Percentiles rank a stretch among this genome's conserved stretches.
Evolutionary conservation across 37 sponge, comb jelly and placozoan species (phyloP).

Genomic region (Aphrocallistes beatrix): DNA sequence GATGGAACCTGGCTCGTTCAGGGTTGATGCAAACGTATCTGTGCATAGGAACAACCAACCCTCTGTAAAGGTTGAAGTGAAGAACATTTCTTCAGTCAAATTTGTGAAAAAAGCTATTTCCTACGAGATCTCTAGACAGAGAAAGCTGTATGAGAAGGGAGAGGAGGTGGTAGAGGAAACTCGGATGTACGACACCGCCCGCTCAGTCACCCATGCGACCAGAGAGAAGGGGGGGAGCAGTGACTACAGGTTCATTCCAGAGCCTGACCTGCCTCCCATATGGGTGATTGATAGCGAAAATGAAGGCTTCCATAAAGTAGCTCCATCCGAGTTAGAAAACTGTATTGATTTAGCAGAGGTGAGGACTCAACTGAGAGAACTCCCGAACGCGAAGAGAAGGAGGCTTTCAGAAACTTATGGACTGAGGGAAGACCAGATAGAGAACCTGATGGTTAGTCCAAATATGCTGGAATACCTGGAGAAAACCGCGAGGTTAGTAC

Average conservation of each 20-base stretch:
- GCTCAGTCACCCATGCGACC: conserved; percentile 24
- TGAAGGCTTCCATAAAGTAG: not conserved
- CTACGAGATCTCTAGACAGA: conserved; percentile 45
- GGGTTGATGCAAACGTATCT: conserved; percentile 63
- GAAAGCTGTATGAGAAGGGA: conserved; percentile 28
- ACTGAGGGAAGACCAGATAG: not conserved
- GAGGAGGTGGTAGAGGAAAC: conserved; percentile 33
- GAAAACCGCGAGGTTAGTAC: not conserved
- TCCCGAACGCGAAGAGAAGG: not conserved
- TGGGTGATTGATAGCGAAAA: not conserved
- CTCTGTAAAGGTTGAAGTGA: conserved; percentile 40
- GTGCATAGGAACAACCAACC: conserved; percentile 17
- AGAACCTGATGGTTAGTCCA: not conserved
- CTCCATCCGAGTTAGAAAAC: not conserved
- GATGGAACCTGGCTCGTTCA: conserved; percentile 35
- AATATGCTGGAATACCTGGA: not conserved
- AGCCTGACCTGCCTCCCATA: conserved; percentile 40
- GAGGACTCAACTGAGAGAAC: not conserved
- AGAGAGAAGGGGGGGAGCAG: conserved; percentile 23
- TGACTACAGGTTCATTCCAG: conserved; percentile 40
- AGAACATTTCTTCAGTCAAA: conserved; percentile 34
- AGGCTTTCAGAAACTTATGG: not conserved
- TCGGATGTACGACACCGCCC: conserved; percentile 34
- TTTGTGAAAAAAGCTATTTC: conserved; percentile 40
- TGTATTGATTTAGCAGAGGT: not conserved